phyloP scores from a whole-genome alignment of 2,113 vertebrate genomes.

The Dasypus novemcinctus region DNA sequence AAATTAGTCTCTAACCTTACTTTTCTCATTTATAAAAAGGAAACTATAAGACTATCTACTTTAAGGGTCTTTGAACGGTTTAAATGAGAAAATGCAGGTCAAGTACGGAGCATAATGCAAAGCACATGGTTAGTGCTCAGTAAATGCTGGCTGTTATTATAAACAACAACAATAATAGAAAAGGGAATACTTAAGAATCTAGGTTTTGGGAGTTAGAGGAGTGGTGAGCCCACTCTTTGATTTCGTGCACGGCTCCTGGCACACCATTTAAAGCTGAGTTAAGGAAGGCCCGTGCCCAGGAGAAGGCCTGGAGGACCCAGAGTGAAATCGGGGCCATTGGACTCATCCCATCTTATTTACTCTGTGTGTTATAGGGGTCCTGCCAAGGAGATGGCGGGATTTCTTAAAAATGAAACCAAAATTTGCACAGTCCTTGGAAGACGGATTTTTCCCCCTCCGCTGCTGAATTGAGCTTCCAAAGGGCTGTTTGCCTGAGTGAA shows the following conservation, averaged over 20 bases:
- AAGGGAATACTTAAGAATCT: neutral
- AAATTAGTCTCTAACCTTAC: neutral
- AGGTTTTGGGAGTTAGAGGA: neutral
- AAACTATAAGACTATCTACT: neutral
- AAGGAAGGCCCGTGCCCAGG: neutral
- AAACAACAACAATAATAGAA: neutral
- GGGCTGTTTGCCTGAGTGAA: neutral
- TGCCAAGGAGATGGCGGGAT: constrained; percentile 60
- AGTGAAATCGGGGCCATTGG: neutral
- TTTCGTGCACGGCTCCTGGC: neutral
- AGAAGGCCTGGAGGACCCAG: neutral
- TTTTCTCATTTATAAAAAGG: neutral
- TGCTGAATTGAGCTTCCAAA: neutral
- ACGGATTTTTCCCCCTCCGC: neutral
- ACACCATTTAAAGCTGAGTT: neutral
- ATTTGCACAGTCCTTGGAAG: neutral
- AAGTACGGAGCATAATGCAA: neutral
- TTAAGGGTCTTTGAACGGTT: neutral
- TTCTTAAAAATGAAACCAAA: constrained; percentile 46
- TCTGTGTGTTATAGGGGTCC: neutral
- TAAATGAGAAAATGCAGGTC: neutral
- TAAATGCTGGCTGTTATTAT: neutral
- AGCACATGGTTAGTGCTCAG: neutral
- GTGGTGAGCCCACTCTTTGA: rapidly evolving
- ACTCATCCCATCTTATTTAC: neutral